Percentiles rank a stretch among this genome's conserved stretches.
phyloP scores from a whole-genome alignment of 2,113 vertebrate species.

The Glareola pratincola region DNA sequence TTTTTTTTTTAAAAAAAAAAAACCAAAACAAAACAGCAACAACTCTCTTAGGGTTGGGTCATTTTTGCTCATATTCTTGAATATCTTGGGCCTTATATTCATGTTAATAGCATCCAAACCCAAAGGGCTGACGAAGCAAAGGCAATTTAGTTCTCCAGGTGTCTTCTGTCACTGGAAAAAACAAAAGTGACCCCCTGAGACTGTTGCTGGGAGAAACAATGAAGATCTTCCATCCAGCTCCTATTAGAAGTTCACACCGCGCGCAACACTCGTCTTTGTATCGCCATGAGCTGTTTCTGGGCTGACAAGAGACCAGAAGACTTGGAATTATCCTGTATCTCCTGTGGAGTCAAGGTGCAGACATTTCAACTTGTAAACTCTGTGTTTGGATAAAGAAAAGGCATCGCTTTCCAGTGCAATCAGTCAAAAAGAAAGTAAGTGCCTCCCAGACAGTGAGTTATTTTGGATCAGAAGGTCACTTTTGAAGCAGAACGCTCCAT shows the following conservation, averaged over 20 bases:
- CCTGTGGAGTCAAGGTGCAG: background rate
- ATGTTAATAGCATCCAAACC: background rate
- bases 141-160: background rate
- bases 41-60: background rate
- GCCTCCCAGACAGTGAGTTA: background rate
- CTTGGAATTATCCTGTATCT: background rate
- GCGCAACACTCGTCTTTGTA: fast-evolving
- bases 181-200: background rate
- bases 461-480: background rate
- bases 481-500: background rate
- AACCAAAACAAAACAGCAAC: background rate
- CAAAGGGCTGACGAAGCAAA: background rate
- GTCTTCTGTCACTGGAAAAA: background rate
- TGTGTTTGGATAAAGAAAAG: background rate
- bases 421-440: background rate
- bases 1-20: background rate
- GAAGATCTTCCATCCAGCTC: background rate
- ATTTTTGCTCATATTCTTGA: background rate
- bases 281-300: background rate
- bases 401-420: background rate
- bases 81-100: background rate
- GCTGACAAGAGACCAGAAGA: background rate
- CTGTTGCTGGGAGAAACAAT: background rate
- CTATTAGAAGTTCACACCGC: background rate
- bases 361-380: background rate